These are phyloP conservation scores for Melanerpes formicivorus DNA, from an alignment of 2,113 vertebrate species.

Conservation along the genomic window DNA sequence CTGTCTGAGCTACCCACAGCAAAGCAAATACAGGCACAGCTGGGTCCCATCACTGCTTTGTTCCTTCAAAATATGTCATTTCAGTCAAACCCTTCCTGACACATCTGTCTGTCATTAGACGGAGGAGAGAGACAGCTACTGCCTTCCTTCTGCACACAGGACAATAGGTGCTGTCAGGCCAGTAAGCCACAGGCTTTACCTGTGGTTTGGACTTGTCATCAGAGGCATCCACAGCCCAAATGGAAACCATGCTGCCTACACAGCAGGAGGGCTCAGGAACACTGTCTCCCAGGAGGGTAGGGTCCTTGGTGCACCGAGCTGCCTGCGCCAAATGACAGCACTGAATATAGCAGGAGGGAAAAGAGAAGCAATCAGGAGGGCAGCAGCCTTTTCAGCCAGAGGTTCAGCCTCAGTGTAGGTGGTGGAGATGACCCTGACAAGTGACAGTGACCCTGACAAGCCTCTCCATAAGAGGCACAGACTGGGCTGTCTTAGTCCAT, in stretches of 20 bases:
- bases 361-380: not conserved
- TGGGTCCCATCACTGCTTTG: not conserved
- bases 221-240: not conserved
- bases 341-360: not conserved
- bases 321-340: not conserved
- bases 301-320: not conserved
- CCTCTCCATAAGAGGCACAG: not conserved
- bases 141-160: not conserved
- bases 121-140: not conserved
- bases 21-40: not conserved
- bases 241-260: not conserved
- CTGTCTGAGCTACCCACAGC: not conserved
- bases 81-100: not conserved
- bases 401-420: not conserved
- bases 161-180: not conserved
- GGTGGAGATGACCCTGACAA: not conserved
- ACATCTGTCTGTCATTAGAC: not conserved
- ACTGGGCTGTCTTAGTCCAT: not conserved
- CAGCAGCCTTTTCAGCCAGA: not conserved
- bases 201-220: not conserved
- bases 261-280: accelerated
- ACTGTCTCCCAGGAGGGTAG: not conserved
- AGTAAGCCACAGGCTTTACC: accelerated
- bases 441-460: not conserved
- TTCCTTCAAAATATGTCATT: not conserved